Base-by-base conservation (phyloP, 2,888 invertebrate species). In the Hedychridium roseum region DNA sequence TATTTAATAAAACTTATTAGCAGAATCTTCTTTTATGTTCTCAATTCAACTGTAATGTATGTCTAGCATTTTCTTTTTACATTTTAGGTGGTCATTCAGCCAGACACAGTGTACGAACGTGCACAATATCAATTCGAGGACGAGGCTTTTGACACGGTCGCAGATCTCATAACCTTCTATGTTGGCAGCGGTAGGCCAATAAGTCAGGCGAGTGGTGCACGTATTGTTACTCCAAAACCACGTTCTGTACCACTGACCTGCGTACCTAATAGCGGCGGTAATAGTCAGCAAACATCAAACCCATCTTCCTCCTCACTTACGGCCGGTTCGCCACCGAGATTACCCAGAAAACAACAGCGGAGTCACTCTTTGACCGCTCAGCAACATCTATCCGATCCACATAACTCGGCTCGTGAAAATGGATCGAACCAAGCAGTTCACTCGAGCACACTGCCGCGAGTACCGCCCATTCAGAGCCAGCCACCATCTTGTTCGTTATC, bases 101-200 rank as follows among this genome's bases (percentile, higher is more conserved):
- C 92, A 0, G 92, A 94, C 68, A 94, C 94, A 0, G 93, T 94
- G 3, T 95, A 95, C 78, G 94, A 95, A 79, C 83, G 91, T 62
- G 89, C 94, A 20, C 93, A 95, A 74, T 97, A 91, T 77, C 92
- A 94, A 73, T 94, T 97, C 75, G 97, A 97, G 79, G 94, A 94
- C 71, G 93, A 94, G 74, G 89, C 92, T 1, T 97, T 94, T 72
- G 93, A 93, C 73, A 94, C 94, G 1, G 92, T 97, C 14, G 91
- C 94, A 0, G 94, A 95, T 78, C 84, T 97, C 44, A 94, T 97
- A 55, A 94, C 94, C 3, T 94, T 90, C 59, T 96, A 97, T 76
- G 94, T 96, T 16, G 92, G 93, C 1, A 93, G 92, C 34, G 92
- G 91, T 12, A 91, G 93, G 70, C 88, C 93, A 0, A 91, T 97